Evolutionary conservation across 2,888 invertebrate genomes (phyloP).

Genomic region (Papilio demoleus): DNA sequence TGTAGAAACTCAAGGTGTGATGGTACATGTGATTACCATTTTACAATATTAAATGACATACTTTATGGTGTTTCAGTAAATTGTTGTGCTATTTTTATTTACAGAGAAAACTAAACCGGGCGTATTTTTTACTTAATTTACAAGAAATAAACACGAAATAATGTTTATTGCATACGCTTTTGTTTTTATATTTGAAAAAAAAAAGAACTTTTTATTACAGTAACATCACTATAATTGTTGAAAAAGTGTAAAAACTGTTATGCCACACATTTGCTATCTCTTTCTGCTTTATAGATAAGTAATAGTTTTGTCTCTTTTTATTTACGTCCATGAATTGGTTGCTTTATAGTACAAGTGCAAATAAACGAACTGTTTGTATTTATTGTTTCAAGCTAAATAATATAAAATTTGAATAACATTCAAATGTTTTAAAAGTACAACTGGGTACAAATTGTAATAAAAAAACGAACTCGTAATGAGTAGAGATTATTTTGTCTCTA

Average conservation of each 20-base stretch:
- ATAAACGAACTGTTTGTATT: constrained; percentile 43
- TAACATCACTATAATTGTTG: constrained; percentile 36
- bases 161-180: neutral
- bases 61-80: constrained; percentile 21
- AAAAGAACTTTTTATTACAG: neutral
- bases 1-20: neutral
- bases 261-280: constrained; percentile 59
- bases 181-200: too few relatives aligned
- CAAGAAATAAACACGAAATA: too few relatives aligned
- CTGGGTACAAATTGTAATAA: constrained; percentile 6
- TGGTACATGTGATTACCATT: constrained; percentile 36
- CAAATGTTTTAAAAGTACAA: constrained; percentile 12
- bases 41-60: constrained; percentile 39
- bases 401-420: neutral
- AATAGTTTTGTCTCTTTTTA: constrained; percentile 71
- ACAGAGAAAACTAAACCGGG: neutral
- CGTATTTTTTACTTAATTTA: neutral
- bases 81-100: neutral
- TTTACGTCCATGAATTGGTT: constrained; percentile 75
- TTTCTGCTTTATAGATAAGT: constrained; percentile 61
- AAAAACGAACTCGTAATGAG: constrained; percentile 41
- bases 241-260: constrained; percentile 61
- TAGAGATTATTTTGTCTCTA: constrained; percentile 57
- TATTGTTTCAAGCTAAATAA: neutral
- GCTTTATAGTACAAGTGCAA: constrained; percentile 63